Evolutionary conservation across 2,888 invertebrate species (phyloP).

Genomic region (Ditula angustiorana): DNA sequence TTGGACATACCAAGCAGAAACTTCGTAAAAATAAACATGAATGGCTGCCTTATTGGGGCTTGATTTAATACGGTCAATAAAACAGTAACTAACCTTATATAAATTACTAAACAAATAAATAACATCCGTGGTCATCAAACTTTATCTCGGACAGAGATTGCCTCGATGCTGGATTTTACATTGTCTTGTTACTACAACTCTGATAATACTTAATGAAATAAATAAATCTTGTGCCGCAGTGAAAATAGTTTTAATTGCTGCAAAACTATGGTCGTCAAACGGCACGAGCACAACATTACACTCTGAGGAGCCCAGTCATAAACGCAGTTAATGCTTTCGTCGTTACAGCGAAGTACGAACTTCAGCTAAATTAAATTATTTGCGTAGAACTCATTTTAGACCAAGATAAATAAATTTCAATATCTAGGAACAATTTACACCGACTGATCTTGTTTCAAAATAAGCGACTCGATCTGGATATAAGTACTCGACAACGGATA

Average conservation of each 20-base stretch:
- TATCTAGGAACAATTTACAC: too few species aligned
- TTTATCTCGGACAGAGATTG: slow-evolving; percentile 56
- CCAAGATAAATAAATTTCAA: too few species aligned
- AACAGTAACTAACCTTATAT: slow-evolving; percentile 86
- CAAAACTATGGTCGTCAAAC: slow-evolving; percentile 27
- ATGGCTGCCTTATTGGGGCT: slow-evolving; percentile 85
- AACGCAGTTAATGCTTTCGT: slow-evolving; percentile 7
- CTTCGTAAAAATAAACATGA: slow-evolving; percentile 85
- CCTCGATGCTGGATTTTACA: slow-evolving; percentile 26
- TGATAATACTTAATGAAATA: slow-evolving; percentile 34
- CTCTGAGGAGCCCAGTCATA: slow-evolving; percentile 6
- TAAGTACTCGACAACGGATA: too few species aligned
- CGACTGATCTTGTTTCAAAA: too few species aligned
- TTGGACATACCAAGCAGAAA: slow-evolving; percentile 82
- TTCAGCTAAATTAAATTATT: background rate
- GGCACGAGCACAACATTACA: background rate
- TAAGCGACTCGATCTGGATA: too few species aligned
- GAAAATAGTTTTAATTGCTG: slow-evolving; percentile 35
- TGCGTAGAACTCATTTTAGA: background rate
- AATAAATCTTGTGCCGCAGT: slow-evolving; percentile 24
- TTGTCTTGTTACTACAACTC: slow-evolving; percentile 30
- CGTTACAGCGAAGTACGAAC: background rate
- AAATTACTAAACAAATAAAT: slow-evolving; percentile 86
- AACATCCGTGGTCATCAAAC: slow-evolving; percentile 81
- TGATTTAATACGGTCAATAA: slow-evolving; percentile 84